Percentiles rank a stretch among this genome's conserved stretches.
Evolutionary conservation across 1,140 invertebrate genomes (phyloP).

Genomic region (Platyura marginata): DNA sequence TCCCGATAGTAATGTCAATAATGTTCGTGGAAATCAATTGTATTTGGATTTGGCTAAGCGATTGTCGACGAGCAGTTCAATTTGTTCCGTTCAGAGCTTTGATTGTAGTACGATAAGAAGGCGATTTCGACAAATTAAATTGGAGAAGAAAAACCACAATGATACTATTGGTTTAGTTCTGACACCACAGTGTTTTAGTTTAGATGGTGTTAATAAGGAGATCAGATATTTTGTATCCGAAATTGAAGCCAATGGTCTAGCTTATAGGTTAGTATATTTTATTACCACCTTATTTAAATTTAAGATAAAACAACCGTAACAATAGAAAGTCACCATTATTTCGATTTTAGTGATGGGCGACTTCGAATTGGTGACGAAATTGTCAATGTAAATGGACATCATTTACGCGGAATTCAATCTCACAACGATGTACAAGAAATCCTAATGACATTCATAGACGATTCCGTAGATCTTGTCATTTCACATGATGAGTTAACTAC

Average conservation of each 20-base stretch:
- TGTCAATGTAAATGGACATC: slow-evolving; percentile 66
- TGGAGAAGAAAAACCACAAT: slow-evolving; percentile 38
- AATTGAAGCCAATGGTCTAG: slow-evolving; percentile 59
- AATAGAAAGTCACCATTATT: no score
- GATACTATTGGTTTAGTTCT: slow-evolving; percentile 50
- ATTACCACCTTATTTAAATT: no score
- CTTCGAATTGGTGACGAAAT: slow-evolving; percentile 68
- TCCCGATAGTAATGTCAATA: no score
- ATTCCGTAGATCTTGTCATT: slow-evolving; percentile 36
- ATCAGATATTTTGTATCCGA: slow-evolving; percentile 66
- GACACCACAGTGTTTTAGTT: slow-evolving; percentile 38
- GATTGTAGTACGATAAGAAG: slow-evolving; percentile 14
- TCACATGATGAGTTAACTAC: no score
- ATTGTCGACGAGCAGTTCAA: no score
- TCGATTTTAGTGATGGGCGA: slow-evolving; percentile 67
- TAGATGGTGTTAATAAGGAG: slow-evolving; percentile 31
- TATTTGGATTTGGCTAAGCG: no score
- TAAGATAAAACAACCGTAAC: slow-evolving; percentile 3
- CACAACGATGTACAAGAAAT: slow-evolving; percentile 32
- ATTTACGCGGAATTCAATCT: slow-evolving; percentile 54
- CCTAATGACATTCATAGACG: slow-evolving; percentile 24
- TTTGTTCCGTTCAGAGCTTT: neutral
- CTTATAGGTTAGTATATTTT: slow-evolving; percentile 45
- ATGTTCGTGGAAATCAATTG: no score
- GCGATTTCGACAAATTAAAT: slow-evolving; percentile 32